These are phyloP conservation scores for Ariopsis seemanni DNA, from an alignment of 2,113 vertebrate genomes.

Conservation along the genomic window DNA sequence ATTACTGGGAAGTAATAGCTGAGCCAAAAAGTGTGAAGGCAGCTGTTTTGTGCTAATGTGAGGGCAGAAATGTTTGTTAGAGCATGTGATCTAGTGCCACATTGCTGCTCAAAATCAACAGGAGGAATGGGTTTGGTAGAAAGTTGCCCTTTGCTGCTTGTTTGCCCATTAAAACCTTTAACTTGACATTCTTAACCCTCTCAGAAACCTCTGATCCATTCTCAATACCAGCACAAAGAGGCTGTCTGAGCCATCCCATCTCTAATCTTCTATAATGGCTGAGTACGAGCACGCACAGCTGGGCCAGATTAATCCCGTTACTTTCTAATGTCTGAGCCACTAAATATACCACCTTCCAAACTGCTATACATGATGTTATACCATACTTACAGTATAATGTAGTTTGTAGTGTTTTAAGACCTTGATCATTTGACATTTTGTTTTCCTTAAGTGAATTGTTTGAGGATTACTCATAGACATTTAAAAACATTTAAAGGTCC, in stretches of 20 bases:
- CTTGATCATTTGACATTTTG: not conserved
- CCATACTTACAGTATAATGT: not conserved
- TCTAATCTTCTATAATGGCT: constrained; percentile 83
- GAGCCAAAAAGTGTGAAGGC: not conserved
- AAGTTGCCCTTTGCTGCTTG: not conserved
- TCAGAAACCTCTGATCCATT: constrained; percentile 10
- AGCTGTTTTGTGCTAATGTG: constrained; percentile 4
- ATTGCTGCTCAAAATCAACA: not conserved
- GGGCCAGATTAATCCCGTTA: constrained; percentile 75
- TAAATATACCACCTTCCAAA: constrained; percentile 29
- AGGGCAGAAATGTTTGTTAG: not conserved
- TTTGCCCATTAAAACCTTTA: constrained; percentile 10
- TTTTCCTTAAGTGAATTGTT: not conserved
- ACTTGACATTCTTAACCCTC: constrained; percentile 19
- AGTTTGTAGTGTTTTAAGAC: not conserved
- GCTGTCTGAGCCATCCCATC: constrained; percentile 23
- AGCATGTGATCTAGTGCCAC: constrained; percentile 6
- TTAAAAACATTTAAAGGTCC: not conserved
- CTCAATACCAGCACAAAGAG: constrained; percentile 9
- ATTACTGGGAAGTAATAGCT: not conserved
- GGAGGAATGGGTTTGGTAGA: not conserved
- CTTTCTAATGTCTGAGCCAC: constrained; percentile 77
- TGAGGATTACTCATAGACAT: not conserved
- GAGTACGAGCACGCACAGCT: constrained; percentile 68
- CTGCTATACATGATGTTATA: not conserved